A percentile compares a stretch with the other conserved stretches of the same genome.
These are phyloP conservation scores for Nesoenas mayeri DNA, from an alignment of 2,113 vertebrate genomes.

Conservation along the genomic window DNA sequence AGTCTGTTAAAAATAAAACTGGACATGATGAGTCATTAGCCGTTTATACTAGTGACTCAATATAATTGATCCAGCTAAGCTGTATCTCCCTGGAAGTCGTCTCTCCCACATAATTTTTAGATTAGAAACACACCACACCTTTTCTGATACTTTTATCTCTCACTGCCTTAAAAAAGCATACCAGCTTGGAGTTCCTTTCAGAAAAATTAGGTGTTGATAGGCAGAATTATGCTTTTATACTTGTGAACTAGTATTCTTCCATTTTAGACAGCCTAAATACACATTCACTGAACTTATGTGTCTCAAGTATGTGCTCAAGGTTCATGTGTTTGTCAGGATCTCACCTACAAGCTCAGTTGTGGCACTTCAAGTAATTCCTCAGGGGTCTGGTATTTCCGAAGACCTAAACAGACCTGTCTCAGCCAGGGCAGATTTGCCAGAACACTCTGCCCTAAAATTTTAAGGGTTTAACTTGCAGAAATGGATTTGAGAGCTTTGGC, in stretches of 20 bases:
- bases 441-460: neutral
- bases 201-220: neutral
- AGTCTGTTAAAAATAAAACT: neutral
- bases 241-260: neutral
- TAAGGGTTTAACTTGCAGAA: neutral
- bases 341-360: neutral
- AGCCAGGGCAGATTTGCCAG: neutral
- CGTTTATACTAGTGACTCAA: neutral
- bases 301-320: neutral
- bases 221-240: neutral
- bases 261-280: neutral
- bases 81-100: neutral
- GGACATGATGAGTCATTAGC: neutral
- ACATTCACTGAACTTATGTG: neutral
- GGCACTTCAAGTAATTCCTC: neutral
- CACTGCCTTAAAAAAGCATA: neutral
- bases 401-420: neutral
- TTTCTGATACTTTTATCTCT: neutral
- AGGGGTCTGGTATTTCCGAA: neutral
- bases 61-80: neutral
- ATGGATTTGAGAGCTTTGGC: conserved; percentile 12
- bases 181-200: neutral
- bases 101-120: neutral
- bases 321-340: neutral
- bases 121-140: neutral